phyloP scores from a whole-genome alignment of 2,888 invertebrate genomes.

The Drosophila subquinaria region DNA sequence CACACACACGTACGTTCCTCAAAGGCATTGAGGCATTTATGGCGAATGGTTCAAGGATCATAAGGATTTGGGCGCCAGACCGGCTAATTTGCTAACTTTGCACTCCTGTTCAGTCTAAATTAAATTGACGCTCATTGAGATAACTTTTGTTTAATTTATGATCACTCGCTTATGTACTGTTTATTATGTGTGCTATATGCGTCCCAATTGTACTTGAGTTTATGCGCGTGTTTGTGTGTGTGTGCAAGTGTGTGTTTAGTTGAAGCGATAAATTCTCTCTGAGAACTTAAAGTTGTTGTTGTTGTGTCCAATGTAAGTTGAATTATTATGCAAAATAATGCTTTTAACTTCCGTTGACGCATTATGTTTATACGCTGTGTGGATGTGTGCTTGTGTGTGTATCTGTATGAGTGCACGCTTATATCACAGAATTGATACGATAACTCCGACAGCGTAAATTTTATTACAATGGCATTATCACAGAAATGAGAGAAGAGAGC shows the following conservation, averaged over 20 bases:
- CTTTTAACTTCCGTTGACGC: conserved; percentile 76
- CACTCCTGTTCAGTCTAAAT: neutral
- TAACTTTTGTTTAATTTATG: conserved; percentile 78
- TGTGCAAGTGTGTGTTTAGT: conserved; percentile 23
- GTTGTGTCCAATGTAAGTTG: conserved; percentile 70
- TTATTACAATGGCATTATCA: conserved; percentile 43
- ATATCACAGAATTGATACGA: conserved; percentile 70
- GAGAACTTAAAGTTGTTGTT: conserved; percentile 45
- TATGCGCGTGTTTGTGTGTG: conserved; percentile 6
- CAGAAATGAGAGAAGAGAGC: conserved; percentile 10
- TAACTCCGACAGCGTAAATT: conserved; percentile 43
- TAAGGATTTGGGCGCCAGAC: conserved; percentile 21
- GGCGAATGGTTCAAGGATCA: conserved; percentile 49
- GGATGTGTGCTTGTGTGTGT: conserved; percentile 14
- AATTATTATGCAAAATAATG: conserved; percentile 81
- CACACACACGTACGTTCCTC: conserved; percentile 11
- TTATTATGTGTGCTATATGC: conserved; percentile 66
- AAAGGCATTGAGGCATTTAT: conserved; percentile 11
- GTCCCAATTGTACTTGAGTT: conserved; percentile 74
- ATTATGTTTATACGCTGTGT: conserved; percentile 47
- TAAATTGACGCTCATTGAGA: conserved; percentile 50
- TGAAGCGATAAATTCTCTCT: conserved; percentile 69
- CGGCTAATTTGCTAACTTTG: conserved; percentile 2
- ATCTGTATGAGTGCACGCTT: conserved; percentile 47
- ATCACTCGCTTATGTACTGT: conserved; percentile 54